Conservation (phyloP, 2,888 invertebrate genomes). For the Dioctria linearis region DNA sequence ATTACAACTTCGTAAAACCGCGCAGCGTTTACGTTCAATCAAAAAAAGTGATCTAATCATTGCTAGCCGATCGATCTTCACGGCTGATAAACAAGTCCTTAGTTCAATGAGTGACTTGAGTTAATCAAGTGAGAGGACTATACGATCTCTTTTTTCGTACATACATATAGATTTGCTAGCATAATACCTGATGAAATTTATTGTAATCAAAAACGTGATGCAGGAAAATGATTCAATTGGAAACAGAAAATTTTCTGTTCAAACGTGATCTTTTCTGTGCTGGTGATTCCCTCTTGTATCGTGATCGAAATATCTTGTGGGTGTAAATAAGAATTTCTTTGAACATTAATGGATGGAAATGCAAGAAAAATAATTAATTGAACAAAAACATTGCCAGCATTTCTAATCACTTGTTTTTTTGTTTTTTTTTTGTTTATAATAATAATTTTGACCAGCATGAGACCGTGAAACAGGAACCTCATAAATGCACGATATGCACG, state of each 20-base stretch:
- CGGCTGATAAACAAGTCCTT: background rate
- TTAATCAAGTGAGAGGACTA: conserved; percentile 23
- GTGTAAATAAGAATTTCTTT: conserved; percentile 18
- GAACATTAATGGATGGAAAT: conserved; percentile 7
- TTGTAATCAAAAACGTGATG: conserved; percentile 31
- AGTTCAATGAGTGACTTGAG: background rate
- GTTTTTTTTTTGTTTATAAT: background rate
- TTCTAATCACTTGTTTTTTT: conserved; percentile 26
- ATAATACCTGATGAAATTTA: conserved; percentile 21
- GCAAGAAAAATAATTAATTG: conserved; percentile 18
- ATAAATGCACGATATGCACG: conserved; percentile 17
- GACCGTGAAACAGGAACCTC: conserved; percentile 11
- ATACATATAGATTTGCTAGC: background rate
- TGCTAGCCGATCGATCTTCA: conserved; percentile 3
- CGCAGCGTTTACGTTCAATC: background rate
- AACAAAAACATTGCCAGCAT: conserved; percentile 7
- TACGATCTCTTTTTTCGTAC: conserved; percentile 11
- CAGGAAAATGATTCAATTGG: background rate
- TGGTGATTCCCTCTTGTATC: background rate
- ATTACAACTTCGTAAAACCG: background rate
- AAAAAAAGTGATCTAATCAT: conserved; percentile 4
- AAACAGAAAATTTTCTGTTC: conserved; percentile 20
- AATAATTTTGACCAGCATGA: background rate
- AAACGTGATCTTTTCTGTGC: conserved; percentile 5
- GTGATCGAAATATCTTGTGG: background rate